Conservation (phyloP, 1,140 invertebrate species). For the Caligus rogercresseyi region DNA sequence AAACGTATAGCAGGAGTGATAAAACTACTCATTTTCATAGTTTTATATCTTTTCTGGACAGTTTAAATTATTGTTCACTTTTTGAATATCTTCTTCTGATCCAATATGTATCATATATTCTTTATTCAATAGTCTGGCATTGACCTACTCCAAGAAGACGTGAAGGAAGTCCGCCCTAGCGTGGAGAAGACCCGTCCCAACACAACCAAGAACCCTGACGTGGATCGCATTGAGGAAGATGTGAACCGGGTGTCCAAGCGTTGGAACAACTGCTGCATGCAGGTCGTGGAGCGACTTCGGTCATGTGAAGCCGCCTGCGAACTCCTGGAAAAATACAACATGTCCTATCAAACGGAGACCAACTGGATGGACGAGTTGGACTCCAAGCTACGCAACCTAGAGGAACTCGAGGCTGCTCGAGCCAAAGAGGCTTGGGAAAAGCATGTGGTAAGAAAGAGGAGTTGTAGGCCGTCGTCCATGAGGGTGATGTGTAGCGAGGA, state of each 20-base stretch:
- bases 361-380: constrained; percentile 67
- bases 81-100: neutral
- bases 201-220: constrained; percentile 51
- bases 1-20: too few relatives aligned
- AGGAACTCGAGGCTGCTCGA: constrained; percentile 44
- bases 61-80: constrained; percentile 7
- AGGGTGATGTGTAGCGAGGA: too few relatives aligned
- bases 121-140: constrained; percentile 68
- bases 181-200: constrained; percentile 61
- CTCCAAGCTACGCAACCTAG: constrained; percentile 46
- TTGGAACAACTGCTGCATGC: constrained; percentile 76
- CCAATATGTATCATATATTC: too few relatives aligned
- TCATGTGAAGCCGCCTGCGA: constrained; percentile 68
- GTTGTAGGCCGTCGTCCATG: too few relatives aligned
- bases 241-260: constrained; percentile 64
- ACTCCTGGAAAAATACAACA: constrained; percentile 65
- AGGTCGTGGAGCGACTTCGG: constrained; percentile 47
- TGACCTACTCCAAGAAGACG: constrained; percentile 75
- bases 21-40: neutral
- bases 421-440: constrained; percentile 37
- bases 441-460: constrained; percentile 16
- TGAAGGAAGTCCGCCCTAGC: constrained; percentile 59
- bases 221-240: constrained; percentile 82
- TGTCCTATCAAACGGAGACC: constrained; percentile 63
- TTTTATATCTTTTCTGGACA: neutral